Percentiles rank a stretch among this genome's conserved stretches.
These are phyloP conservation scores for Dolichotis patagonum DNA, from an alignment of 2,113 vertebrate genomes.

Conservation along the genomic window DNA sequence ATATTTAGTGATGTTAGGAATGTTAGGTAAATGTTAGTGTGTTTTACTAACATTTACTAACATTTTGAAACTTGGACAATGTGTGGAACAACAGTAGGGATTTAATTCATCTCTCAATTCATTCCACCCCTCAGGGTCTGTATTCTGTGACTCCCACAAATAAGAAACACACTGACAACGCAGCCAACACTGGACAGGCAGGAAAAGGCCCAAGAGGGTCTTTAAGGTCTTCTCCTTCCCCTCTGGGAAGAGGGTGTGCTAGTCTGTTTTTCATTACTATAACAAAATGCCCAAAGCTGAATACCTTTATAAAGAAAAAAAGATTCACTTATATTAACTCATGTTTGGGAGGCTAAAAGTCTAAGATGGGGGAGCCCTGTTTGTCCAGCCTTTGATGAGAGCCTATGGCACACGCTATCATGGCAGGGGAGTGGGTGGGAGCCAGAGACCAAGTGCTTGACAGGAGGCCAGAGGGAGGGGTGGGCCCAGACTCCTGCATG, in stretches of 20 bases:
- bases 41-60: not conserved
- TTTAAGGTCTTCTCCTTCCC: not conserved
- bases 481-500: not conserved
- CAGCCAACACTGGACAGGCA: not conserved
- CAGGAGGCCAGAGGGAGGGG: not conserved
- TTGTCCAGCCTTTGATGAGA: not conserved
- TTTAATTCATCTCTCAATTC: not conserved
- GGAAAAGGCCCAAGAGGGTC: not conserved
- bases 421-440: not conserved
- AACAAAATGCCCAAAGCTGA: not conserved
- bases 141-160: not conserved
- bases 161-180: not conserved
- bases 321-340: not conserved
- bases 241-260: too few species aligned
- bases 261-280: not conserved
- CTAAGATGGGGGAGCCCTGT: not conserved
- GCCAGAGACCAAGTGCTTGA: not conserved
- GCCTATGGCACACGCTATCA: too few species aligned
- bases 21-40: not conserved
- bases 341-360: not conserved
- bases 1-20: not conserved
- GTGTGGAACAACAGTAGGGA: not conserved
- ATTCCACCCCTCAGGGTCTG: not conserved
- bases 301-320: not conserved
- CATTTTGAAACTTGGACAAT: not conserved